A percentile compares a stretch with the other conserved stretches of the same genome.
Conservation (phyloP, 2,888 invertebrate genomes). For the Automeris io region DNA sequence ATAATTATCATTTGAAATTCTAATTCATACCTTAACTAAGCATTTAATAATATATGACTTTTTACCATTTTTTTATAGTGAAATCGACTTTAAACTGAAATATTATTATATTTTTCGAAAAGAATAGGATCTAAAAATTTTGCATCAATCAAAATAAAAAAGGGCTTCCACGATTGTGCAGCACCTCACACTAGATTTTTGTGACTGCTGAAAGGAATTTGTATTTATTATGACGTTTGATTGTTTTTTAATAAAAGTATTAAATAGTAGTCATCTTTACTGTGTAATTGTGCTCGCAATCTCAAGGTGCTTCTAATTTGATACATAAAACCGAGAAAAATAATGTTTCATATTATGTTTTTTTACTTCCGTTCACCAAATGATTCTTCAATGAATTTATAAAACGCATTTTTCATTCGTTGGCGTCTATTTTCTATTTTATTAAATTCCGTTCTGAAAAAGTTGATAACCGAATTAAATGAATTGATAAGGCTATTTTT, state of each 20-base stretch:
- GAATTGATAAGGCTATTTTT: constrained; percentile 1
- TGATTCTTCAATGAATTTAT: constrained; percentile 18
- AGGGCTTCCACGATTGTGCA: no score
- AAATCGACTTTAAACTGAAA: no score
- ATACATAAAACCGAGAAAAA: constrained; percentile 40
- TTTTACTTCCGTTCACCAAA: constrained; percentile 6
- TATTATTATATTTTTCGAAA: no score
- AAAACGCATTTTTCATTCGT: constrained; percentile 21
- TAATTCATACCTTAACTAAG: constrained; percentile 25
- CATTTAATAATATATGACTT: no score
- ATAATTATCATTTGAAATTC: constrained; percentile 27
- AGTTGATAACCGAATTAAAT: neutral
- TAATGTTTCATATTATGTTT: neutral
- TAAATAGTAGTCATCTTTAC: no score
- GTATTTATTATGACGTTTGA: no score
- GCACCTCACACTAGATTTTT: no score
- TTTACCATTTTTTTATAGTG: no score
- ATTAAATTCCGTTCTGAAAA: neutral
- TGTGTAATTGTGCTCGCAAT: constrained; percentile 26
- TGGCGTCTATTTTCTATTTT: constrained; percentile 16
- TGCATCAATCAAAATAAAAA: no score
- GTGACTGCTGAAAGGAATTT: no score
- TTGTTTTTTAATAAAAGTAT: no score
- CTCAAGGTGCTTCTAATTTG: constrained; percentile 34
- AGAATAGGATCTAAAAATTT: no score